Conservation (phyloP, 2,797 vertebrate species). For the Garrulus glandarius region DNA sequence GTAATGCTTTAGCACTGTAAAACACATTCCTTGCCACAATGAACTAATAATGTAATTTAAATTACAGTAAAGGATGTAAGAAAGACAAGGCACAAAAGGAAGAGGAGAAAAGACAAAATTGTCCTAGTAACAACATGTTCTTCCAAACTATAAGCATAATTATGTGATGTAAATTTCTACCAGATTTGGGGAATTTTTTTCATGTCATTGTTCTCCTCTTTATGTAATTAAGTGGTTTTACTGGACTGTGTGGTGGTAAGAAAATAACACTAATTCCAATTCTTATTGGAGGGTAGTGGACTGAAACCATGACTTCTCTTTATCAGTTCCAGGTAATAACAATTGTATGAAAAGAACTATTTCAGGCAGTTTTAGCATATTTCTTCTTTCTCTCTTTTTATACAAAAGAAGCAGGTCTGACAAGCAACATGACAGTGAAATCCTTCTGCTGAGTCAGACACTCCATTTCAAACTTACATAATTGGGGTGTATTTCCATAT, state of each 20-base stretch:
- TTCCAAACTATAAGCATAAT: neutral
- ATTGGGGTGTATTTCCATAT: neutral
- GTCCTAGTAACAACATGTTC: neutral
- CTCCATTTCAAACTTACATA: conserved; percentile 9
- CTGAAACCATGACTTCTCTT: conserved; percentile 37
- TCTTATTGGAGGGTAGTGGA: conserved; percentile 1
- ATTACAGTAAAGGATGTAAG: neutral
- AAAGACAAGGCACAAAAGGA: neutral
- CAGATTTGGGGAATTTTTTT: neutral
- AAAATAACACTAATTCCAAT: conserved; percentile 16
- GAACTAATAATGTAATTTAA: neutral
- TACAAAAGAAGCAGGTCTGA: neutral
- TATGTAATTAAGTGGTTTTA: conserved; percentile 41
- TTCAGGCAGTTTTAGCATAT: neutral
- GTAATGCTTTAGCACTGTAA: neutral
- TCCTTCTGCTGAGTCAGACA: conserved; percentile 18
- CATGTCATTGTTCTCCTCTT: neutral
- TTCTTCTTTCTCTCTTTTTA: neutral
- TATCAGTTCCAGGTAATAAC: conserved; percentile 21
- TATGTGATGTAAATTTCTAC: neutral
- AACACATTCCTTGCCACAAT: neutral
- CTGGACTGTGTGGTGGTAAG: neutral
- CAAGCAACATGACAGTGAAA: neutral
- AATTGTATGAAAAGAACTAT: neutral
- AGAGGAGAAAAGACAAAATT: neutral